Conservation (phyloP, 2,797 vertebrate species). For the Onychomys leucogaster region DNA sequence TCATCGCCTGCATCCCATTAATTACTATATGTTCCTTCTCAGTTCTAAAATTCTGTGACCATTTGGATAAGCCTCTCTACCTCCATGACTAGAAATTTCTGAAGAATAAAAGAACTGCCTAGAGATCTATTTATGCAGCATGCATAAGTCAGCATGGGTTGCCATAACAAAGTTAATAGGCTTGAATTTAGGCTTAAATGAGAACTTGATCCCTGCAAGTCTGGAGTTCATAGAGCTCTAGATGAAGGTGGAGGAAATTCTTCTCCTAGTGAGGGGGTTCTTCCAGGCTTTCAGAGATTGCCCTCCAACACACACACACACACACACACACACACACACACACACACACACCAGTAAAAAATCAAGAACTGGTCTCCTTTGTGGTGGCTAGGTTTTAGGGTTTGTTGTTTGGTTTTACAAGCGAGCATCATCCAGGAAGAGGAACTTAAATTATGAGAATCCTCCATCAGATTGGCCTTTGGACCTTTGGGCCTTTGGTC, state of each 20-base stretch:
- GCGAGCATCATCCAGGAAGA: neutral
- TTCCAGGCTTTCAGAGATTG: neutral
- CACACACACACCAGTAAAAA: neutral
- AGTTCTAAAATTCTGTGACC: neutral
- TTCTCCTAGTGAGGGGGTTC: accelerated
- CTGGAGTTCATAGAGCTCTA: neutral
- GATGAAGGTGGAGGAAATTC: neutral
- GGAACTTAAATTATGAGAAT: neutral
- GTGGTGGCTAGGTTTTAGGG: neutral
- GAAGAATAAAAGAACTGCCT: neutral
- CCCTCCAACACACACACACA: no score
- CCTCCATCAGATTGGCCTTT: neutral
- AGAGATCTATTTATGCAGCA: neutral
- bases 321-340: neutral
- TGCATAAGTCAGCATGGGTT: neutral
- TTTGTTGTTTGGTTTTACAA: neutral
- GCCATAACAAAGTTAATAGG: neutral
- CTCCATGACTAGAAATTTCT: neutral
- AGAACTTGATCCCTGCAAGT: neutral
- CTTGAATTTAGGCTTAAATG: neutral
- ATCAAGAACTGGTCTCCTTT: neutral
- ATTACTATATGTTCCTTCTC: neutral
- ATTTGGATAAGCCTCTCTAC: neutral
- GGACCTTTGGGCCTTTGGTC: neutral
- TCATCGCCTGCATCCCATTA: neutral